Percentiles rank a stretch among this genome's conserved stretches.
Evolutionary conservation across 2,797 vertebrate species (phyloP).

Genomic region (Phrynocephalus vlangalii): DNA sequence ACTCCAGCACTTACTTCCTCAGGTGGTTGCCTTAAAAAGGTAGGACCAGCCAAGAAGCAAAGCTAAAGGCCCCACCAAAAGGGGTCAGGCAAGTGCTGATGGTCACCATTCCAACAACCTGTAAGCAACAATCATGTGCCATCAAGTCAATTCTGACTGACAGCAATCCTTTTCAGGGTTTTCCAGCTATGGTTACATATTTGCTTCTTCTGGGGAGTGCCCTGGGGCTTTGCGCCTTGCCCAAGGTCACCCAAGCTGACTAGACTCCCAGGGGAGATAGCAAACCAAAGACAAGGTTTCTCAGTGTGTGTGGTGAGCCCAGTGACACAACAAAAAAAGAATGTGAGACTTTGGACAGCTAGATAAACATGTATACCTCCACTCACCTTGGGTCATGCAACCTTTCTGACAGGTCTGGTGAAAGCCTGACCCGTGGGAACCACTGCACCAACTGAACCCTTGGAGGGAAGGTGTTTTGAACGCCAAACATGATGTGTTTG

Average conservation of each 20-base stretch:
- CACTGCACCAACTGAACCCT: background rate
- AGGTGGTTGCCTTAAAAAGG: background rate
- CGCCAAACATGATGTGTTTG: background rate
- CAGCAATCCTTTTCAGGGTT: no score
- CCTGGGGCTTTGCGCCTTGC: no score
- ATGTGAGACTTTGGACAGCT: background rate
- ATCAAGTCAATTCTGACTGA: no score
- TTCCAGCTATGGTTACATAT: no score
- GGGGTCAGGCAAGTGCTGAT: no score
- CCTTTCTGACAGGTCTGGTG: no score
- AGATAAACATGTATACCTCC: background rate
- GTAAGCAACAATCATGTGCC: no score
- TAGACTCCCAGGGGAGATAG: no score
- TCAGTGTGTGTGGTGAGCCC: background rate
- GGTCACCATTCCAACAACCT: no score
- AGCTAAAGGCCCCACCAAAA: background rate
- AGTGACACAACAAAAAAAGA: no score
- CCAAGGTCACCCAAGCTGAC: no score
- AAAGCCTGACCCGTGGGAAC: background rate
- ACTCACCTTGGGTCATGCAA: background rate
- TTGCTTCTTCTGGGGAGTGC: background rate
- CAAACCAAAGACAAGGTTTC: background rate
- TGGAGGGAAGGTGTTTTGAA: background rate
- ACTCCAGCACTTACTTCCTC: background rate
- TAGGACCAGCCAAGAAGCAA: background rate